Percentiles rank a stretch among this genome's conserved stretches.
These are phyloP conservation scores for Chesias legatella DNA, from an alignment of 2,888 invertebrate genomes.

Conservation along the genomic window DNA sequence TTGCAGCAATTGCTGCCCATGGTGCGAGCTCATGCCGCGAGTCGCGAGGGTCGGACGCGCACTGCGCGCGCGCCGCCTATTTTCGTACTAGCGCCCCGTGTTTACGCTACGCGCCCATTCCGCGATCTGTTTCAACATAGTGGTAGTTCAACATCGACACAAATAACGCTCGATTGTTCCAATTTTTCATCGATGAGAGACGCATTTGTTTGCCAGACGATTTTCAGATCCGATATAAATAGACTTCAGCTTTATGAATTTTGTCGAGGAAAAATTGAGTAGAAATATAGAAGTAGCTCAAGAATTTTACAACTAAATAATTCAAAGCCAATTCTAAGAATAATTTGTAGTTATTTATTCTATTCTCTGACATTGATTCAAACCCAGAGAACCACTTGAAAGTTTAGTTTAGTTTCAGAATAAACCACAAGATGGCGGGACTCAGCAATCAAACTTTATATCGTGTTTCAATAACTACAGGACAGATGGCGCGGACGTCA, in stretches of 20 bases:
- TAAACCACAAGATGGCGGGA: constrained; percentile 17
- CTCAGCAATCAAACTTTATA: neutral
- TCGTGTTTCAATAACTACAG: constrained; percentile 19
- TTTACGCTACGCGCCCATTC: constrained; percentile 37
- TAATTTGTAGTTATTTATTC: no score
- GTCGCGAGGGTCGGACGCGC: constrained; percentile 61
- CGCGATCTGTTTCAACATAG: constrained; percentile 30
- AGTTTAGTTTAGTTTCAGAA: constrained; percentile 10
- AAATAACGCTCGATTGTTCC: constrained; percentile 30
- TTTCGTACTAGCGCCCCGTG: constrained; percentile 59
- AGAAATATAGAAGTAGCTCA: no score
- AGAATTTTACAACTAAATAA: no score
- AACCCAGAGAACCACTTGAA: constrained; percentile 10
- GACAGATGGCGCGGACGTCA: constrained; percentile 47
- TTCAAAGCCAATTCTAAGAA: no score
- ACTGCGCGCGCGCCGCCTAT: constrained; percentile 60
- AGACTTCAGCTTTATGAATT: no score
- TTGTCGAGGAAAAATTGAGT: no score
- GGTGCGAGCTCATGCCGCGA: constrained; percentile 62
- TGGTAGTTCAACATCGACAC: constrained; percentile 31
- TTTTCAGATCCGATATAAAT: neutral
- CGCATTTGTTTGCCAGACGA: constrained; percentile 16
- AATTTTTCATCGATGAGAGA: constrained; percentile 21
- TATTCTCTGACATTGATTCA: constrained; percentile 12
- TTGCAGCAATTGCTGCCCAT: constrained; percentile 83